Evolutionary conservation across 2,888 invertebrate genomes (phyloP), one percentile per base, ranked within the genome.

Genomic region (Lottia scabra): DNA sequence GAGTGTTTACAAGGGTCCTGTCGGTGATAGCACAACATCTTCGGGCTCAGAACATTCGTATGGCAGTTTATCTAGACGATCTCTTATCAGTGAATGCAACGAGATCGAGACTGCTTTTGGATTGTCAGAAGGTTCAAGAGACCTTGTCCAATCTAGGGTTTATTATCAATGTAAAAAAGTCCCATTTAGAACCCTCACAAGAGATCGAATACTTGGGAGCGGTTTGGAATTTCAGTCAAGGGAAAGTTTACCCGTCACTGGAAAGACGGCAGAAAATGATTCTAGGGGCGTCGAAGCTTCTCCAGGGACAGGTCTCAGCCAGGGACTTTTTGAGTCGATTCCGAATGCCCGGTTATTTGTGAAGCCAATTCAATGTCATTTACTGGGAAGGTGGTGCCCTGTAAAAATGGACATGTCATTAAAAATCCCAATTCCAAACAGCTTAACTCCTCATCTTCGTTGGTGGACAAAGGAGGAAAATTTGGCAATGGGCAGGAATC

Each of bases 11-110:
- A 23, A 78, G 73, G 63, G 27, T 75, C 63, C 43, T 75, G 4
- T 27, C 74, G 16, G 76, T 74, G 13, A 73, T 76, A 44, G 72
- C 68, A 71, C 72, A 68, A 2, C 62, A 68, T 46, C 16, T 75
- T 48, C 44, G 71, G n/a, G 15, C 56, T 48, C 70, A 68, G 63
- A 62, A 48, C 19, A 63, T 78, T 13, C 43, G 71, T 43, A 44
- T 78, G n/a, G 68, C 67, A 56, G 74, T 72, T 23, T 77, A 77
- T 23, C 63, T 75, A 44, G 78, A 78, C 75, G 78, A 77, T 66
- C 75, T 75, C 71, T 65, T 78, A 43, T 46, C 27, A 13, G 46
- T 67, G 13, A 76, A 73, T 70, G 30, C 46, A 15, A 12, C 38
- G 16, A 63, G 63, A 46, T 0, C 13, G n/a, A 27, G 12, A 1